These are phyloP conservation scores for Eupithecia dodoneata DNA, from an alignment of 2,888 invertebrate genomes.

Conservation along the genomic window DNA sequence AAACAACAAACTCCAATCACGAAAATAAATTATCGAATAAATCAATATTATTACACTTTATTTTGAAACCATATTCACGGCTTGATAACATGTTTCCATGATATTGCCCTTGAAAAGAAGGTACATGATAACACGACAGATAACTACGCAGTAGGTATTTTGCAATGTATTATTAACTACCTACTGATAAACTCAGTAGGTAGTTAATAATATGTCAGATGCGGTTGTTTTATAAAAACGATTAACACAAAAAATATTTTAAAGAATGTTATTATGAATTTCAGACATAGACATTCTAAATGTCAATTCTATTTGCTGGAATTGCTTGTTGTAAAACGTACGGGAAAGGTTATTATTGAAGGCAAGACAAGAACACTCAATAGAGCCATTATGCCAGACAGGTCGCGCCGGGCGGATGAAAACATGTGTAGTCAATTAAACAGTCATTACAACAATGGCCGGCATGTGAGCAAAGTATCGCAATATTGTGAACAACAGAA, in stretches of 20 bases:
- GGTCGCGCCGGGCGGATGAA: conserved; percentile 25
- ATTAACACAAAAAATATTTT: background rate
- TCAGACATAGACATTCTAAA: conserved; percentile 24
- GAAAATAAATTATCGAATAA: background rate
- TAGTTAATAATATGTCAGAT: conserved; percentile 20
- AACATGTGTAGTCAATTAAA: conserved; percentile 48
- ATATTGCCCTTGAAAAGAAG: conserved; percentile 59
- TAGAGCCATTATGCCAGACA: conserved; percentile 44
- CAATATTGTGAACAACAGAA: conserved; percentile 26
- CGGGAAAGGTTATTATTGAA: conserved; percentile 37
- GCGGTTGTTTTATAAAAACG: conserved; percentile 44
- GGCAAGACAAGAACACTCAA: conserved; percentile 41
- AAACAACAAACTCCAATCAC: background rate
- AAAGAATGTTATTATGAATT: background rate
- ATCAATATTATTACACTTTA: background rate
- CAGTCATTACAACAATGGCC: conserved; percentile 45
- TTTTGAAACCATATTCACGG: conserved; percentile 11
- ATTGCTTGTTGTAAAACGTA: conserved; percentile 36
- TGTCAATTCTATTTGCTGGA: conserved; percentile 25
- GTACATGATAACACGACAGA: conserved; percentile 49
- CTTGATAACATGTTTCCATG: conserved; percentile 48
- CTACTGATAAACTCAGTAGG: conserved; percentile 42
- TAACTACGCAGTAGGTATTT: conserved; percentile 31
- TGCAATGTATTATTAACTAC: conserved; percentile 40
- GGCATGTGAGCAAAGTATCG: conserved; percentile 35